Evolutionary conservation across 2,888 invertebrate species (phyloP).

Genomic region (Ischnura elegans): DNA sequence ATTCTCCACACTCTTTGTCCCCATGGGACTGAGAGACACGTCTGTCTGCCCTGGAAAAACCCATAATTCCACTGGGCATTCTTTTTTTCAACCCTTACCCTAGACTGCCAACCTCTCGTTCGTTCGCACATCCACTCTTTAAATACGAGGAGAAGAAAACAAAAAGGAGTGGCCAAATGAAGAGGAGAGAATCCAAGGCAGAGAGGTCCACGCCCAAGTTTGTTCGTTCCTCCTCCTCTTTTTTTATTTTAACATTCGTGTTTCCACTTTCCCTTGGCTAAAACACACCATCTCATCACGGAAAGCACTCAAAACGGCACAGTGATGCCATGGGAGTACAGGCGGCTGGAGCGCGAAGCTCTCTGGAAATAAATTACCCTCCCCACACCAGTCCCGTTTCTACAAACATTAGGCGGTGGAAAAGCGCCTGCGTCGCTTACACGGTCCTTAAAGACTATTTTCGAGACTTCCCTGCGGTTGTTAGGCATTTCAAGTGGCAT

Average conservation of each 20-base stretch:
- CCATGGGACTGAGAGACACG: not conserved
- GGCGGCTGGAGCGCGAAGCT: not conserved
- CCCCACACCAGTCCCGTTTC: not conserved
- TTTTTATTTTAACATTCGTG: not conserved
- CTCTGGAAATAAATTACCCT: not conserved
- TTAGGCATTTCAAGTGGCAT: not conserved
- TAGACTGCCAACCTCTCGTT: not conserved
- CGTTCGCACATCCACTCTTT: not conserved
- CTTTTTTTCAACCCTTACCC: not conserved
- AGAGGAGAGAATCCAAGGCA: not conserved
- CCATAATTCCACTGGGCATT: slow-evolving; percentile 6
- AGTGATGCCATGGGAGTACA: not conserved
- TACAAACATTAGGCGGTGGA: not conserved
- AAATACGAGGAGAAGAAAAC: not conserved
- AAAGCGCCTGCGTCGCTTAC: not conserved
- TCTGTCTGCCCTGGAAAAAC: not conserved
- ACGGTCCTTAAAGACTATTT: not conserved
- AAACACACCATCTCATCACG: slow-evolving; percentile 11
- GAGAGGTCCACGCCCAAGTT: not conserved
- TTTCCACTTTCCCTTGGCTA: slow-evolving; percentile 21
- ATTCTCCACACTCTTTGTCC: not conserved
- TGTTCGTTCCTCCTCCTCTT: slow-evolving; percentile 13
- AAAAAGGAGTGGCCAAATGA: not conserved
- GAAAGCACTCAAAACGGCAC: slow-evolving; percentile 38
- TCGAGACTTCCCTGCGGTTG: not conserved